A percentile compares a stretch with the other conserved stretches of the same genome.
Evolutionary conservation across 2,113 vertebrate species (phyloP).

Genomic region (Gopherus flavomarginatus): DNA sequence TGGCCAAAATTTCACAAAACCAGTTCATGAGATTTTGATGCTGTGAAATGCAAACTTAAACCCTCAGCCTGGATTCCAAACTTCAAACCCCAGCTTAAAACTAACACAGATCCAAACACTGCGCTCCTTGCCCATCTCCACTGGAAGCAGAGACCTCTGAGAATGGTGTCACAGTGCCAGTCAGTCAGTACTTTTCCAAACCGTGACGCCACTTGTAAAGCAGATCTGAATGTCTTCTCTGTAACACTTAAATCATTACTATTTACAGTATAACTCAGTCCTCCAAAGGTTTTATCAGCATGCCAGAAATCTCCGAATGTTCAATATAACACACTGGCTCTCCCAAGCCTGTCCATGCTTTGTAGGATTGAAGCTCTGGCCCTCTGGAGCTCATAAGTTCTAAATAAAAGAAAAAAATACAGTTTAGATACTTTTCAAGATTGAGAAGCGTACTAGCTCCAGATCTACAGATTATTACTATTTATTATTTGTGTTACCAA

Average conservation of each 20-base stretch:
- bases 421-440: neutral
- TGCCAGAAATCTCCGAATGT: neutral
- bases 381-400: too few relatives aligned
- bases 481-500: too few relatives aligned
- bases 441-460: too few relatives aligned
- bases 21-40: neutral
- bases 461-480: too few relatives aligned
- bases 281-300: neutral
- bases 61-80: neutral
- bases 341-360: neutral
- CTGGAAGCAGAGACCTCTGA: neutral
- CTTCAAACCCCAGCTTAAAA: neutral
- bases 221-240: neutral
- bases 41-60: neutral
- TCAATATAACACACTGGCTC: neutral
- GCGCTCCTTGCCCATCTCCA: too few relatives aligned
- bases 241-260: neutral
- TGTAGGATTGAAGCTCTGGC: too few relatives aligned
- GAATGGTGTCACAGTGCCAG: neutral
- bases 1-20: neutral
- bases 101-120: neutral
- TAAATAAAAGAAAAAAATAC: too few relatives aligned
- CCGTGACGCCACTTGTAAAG: neutral
- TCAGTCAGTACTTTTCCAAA: neutral
- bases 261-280: neutral